These are phyloP conservation scores for Diabrotica undecimpunctata DNA, from an alignment of 1,140 invertebrate genomes.

Conservation along the genomic window DNA sequence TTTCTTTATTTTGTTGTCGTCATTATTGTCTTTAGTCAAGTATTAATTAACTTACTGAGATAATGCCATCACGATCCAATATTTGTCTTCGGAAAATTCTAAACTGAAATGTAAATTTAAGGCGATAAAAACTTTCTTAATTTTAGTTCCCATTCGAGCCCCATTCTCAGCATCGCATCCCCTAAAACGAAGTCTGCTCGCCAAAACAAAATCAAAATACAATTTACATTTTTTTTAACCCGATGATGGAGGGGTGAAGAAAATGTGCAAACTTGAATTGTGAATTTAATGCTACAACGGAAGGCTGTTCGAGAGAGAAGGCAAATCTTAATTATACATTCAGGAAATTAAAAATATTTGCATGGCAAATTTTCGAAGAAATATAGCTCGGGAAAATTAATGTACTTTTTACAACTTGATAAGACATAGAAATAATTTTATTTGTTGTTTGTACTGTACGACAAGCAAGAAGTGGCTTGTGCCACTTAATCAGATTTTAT, in stretches of 20 bases:
- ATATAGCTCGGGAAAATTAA: no score
- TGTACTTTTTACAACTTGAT: no score
- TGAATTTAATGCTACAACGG: slow-evolving; percentile 6
- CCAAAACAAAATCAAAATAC: slow-evolving; percentile 15
- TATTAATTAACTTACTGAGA: no score
- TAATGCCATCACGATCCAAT: not conserved
- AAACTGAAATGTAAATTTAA: slow-evolving; percentile 7
- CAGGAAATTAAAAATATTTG: slow-evolving; percentile 14
- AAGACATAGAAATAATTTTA: no score
- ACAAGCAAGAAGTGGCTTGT: no score
- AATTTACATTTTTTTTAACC: slow-evolving; percentile 8
- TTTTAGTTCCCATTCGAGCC: slow-evolving; percentile 4
- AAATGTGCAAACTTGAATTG: slow-evolving; percentile 8
- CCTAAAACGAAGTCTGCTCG: not conserved
- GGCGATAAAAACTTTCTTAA: slow-evolving; percentile 15
- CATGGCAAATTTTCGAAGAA: not conserved
- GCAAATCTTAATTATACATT: slow-evolving; percentile 10
- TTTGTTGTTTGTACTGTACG: no score
- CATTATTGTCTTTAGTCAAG: no score
- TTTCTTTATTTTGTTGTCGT: no score
- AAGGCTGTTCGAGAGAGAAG: not conserved
- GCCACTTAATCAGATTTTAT: no score
- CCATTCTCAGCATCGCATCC: not conserved
- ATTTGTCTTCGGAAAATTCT: slow-evolving; percentile 5
- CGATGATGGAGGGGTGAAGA: not conserved